Conservation (phyloP, 1,140 invertebrate genomes). For the Arctopsyche grandis region DNA sequence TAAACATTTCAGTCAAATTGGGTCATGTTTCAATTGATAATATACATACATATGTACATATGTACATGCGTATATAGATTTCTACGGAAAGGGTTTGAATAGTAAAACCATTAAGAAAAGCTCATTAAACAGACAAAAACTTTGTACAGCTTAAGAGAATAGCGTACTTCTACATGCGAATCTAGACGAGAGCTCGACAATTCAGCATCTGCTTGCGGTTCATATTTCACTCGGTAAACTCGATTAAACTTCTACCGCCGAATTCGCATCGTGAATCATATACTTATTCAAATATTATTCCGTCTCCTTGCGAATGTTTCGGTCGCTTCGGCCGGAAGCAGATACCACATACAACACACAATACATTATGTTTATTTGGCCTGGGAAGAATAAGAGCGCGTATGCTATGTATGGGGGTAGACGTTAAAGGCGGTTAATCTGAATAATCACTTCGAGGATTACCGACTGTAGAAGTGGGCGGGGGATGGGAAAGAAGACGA, state of each 20-base stretch:
- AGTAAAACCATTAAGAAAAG: not conserved
- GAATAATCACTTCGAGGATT: slow-evolving; percentile 19
- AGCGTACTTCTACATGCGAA: too few relatives aligned
- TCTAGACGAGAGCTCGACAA: not conserved
- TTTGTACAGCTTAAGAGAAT: too few relatives aligned
- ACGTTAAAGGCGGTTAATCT: not conserved
- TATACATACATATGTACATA: not conserved
- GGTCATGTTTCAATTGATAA: too few relatives aligned
- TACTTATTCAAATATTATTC: too few relatives aligned
- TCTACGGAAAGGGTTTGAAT: not conserved
- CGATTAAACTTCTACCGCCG: not conserved
- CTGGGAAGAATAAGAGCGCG: too few relatives aligned
- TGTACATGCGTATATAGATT: not conserved
- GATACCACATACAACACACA: too few relatives aligned
- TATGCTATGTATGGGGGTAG: not conserved
- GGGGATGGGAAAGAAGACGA: not conserved
- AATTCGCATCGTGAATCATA: not conserved
- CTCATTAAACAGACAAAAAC: not conserved
- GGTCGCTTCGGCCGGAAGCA: too few relatives aligned
- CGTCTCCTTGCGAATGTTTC: too few relatives aligned
- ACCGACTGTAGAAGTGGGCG: not conserved
- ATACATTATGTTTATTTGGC: too few relatives aligned
- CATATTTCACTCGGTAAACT: not conserved
- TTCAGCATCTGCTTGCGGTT: not conserved
- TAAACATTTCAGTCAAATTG: too few relatives aligned